Percentiles rank a stretch among this genome's conserved stretches.
phyloP scores from a whole-genome alignment of 1,140 invertebrate genomes.

The Euglossa dilemma region DNA sequence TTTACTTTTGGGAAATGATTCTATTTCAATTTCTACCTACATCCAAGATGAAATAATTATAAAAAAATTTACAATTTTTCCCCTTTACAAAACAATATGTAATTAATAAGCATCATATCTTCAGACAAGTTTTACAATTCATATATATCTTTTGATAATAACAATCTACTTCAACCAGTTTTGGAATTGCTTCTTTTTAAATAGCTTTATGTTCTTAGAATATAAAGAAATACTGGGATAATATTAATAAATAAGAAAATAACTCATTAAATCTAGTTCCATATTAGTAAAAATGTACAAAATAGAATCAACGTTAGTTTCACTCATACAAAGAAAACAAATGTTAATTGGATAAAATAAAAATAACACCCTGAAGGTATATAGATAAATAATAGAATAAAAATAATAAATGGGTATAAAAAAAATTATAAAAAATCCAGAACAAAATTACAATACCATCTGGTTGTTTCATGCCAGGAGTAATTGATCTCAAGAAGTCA shows the following conservation, averaged over 20 bases:
- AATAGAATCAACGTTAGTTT: not conserved
- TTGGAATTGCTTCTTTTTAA: not conserved
- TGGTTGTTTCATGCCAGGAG: conserved; percentile 97
- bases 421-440: not conserved
- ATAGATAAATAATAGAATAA: not conserved
- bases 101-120: too few relatives aligned
- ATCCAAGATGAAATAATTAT: too few relatives aligned
- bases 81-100: too few relatives aligned
- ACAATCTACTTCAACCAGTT: not conserved
- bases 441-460: conserved; percentile 88
- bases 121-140: not conserved
- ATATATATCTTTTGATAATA: not conserved
- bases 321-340: not conserved
- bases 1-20: too few relatives aligned
- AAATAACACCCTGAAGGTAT: not conserved
- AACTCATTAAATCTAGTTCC: not conserved
- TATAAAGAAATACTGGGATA: not conserved
- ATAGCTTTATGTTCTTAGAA: not conserved
- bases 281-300: not conserved
- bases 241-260: not conserved
- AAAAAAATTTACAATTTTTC: too few relatives aligned
- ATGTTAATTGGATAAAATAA: conserved; percentile 17
- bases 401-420: not conserved
- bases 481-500: conserved; percentile 98
- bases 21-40: too few relatives aligned